These are phyloP conservation scores for Eupithecia vulgata DNA, from an alignment of 2,888 invertebrate genomes.

Conservation along the genomic window DNA sequence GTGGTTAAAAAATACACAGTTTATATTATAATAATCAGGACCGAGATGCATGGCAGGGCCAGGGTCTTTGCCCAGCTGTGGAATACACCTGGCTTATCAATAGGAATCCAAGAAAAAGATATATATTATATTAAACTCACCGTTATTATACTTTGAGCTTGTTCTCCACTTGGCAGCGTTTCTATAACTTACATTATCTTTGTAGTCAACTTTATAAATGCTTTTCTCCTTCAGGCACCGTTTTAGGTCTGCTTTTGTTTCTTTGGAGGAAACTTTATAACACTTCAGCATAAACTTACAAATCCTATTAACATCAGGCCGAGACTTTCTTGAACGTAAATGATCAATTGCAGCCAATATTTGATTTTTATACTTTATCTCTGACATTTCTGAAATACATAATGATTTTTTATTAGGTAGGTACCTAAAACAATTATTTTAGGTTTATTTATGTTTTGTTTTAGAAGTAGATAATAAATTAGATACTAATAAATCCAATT, in stretches of 20 bases:
- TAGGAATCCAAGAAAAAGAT: neutral
- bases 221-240: conserved; percentile 89
- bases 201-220: conserved; percentile 93
- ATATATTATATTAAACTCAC: conserved; percentile 57
- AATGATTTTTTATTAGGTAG: conserved; percentile 21
- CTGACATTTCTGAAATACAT: conserved; percentile 83
- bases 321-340: conserved; percentile 91
- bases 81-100: neutral
- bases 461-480: too few species aligned
- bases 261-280: conserved; percentile 87
- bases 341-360: conserved; percentile 94
- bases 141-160: conserved; percentile 65
- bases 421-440: neutral
- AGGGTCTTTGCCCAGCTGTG: neutral
- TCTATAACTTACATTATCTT: conserved; percentile 93
- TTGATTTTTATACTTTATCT: conserved; percentile 88
- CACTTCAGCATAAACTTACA: conserved; percentile 91
- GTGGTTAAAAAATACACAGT: too few species aligned
- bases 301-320: conserved; percentile 92
- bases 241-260: conserved; percentile 88
- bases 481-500: too few species aligned
- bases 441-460: neutral
- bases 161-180: conserved; percentile 90
- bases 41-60: too few species aligned
- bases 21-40: too few species aligned